These are phyloP conservation scores for Hypolimnas misippus DNA, from an alignment of 2,888 invertebrate genomes.

Conservation along the genomic window DNA sequence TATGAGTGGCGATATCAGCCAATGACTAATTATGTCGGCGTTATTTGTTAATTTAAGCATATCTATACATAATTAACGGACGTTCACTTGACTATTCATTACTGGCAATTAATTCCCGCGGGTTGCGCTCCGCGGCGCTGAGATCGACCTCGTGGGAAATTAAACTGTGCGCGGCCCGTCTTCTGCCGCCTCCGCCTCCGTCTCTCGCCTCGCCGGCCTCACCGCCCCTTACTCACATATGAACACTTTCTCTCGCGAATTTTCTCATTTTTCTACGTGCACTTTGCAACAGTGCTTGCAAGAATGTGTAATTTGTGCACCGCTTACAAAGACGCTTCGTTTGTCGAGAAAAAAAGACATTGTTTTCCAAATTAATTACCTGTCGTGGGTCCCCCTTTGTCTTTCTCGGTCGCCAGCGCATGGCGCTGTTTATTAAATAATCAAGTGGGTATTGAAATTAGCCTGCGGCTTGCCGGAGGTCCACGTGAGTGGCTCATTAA, in stretches of 20 bases:
- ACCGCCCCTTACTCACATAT: conserved; percentile 69
- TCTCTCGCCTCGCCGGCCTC: conserved; percentile 52
- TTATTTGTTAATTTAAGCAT: conserved; percentile 49
- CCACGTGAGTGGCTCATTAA: conserved; percentile 78
- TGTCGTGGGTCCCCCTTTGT: conserved; percentile 44
- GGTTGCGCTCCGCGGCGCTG: conserved; percentile 79
- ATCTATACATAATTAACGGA: conserved; percentile 77
- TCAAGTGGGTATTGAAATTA: conserved; percentile 74
- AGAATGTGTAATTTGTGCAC: conserved; percentile 47
- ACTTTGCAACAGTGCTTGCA: conserved; percentile 50
- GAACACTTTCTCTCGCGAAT: conserved; percentile 76
- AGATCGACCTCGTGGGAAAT: conserved; percentile 85
- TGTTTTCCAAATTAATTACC: conserved; percentile 45
- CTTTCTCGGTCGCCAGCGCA: conserved; percentile 43
- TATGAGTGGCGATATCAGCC: neutral
- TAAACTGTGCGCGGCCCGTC: conserved; percentile 82
- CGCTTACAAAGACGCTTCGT: conserved; percentile 40
- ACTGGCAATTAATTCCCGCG: conserved; percentile 84
- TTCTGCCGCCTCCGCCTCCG: conserved; percentile 68
- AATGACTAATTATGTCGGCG: conserved; percentile 18
- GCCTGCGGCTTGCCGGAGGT: conserved; percentile 66
- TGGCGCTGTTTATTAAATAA: conserved; percentile 57
- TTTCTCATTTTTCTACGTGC: conserved; percentile 71
- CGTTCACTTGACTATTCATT: conserved; percentile 84
- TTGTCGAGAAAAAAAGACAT: conserved; percentile 36